Base-by-base conservation (phyloP, 1,140 invertebrate species). In the Helicoverpa zea region DNA sequence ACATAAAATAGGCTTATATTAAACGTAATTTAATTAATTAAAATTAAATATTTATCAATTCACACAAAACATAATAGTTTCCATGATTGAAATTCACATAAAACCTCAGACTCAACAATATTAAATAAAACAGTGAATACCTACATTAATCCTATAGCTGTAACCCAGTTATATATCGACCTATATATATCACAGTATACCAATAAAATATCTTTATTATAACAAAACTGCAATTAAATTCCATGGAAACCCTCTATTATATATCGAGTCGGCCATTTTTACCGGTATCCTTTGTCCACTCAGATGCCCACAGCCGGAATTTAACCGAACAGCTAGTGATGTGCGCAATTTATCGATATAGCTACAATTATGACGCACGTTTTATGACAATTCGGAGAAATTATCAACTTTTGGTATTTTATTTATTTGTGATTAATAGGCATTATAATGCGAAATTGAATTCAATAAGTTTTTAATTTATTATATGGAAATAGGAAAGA, bases 151-250 rank as follows among this genome's bases (percentile, higher is more conserved):
- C 16, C 43, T 35, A 14, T 9, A 49, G 35, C 3, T 35, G 18
- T 49, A 18, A 11, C 64, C 10, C 16, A 49, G 3, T 14, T 43
- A 66, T 16, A 43, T 43, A 43, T 47, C 11, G 11, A 3, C 23
- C n/a, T 12, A 66, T 47, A 43, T 68, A 68, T 47, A 49, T 49
- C 16, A 11, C 43, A 49, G 49, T 68, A 43, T 51, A 68, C 16
- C 64, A 4, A 18, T 43, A 12, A 49, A 49, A 18, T 49, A 2
- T 49, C 43, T n/a, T 18, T 23, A 68, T 68, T 18, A 68, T 68
- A 23, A 72, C 23, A 72, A 72, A 72, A 29, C 49, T 72, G 52
- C 52, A 54, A 72, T 72, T 72, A 72, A 72, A 72, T 72, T 72
- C 68, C 68, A 72, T 54, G 13, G 68, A 72, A 30, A 13, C 68